Evolutionary conservation across 2,888 invertebrate species (phyloP), one percentile per base, ranked within the genome.

Genomic region (Lutraria lutraria): DNA sequence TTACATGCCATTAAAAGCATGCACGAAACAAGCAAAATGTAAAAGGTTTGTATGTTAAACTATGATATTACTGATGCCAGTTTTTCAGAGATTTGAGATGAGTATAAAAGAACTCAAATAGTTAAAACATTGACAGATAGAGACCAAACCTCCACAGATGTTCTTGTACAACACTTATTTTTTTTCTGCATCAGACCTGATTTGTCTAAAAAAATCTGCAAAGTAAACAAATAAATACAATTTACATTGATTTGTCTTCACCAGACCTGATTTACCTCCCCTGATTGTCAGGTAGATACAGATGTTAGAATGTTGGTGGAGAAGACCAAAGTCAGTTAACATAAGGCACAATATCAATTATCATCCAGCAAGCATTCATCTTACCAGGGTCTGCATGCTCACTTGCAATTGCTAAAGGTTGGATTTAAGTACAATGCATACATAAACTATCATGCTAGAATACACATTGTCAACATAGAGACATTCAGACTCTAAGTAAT

Each of bases 141-240:
- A 34, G 31, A 31, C 19, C 76, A 76, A 76, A 76, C 76, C 76
- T 76, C 76, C 6, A 31, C 34, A 6, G 76, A 76, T 76, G 76
- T 76, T 76, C 76, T 31, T 19, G 34, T 76, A 76, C 76, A 76
- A 76, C 76, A 76, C 34, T 76, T 76, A 76, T 76, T 76, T 31
- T 76, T 31, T 13, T 76, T 76, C 76, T 76, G 76, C 34, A 76
- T 76, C 76, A 76, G 34, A 76, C 76, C 76, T 3, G 15, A 31
- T 34, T 34, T 76, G 76, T 76, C 76, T 76, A 76, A 76, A 76
- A 76, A 76, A 31, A 76, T 76, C 76, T 76, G 76, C 34, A 76
- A 76, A 76, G 31, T 76, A 76, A 76, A 76, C 31, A 15, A 34
- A 31, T 34, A 72, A 12, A n/a, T 31, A 72, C 12, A 34, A 76